phyloP scores from a whole-genome alignment of 2,797 vertebrate genomes.

The Etheostoma perlongum region DNA sequence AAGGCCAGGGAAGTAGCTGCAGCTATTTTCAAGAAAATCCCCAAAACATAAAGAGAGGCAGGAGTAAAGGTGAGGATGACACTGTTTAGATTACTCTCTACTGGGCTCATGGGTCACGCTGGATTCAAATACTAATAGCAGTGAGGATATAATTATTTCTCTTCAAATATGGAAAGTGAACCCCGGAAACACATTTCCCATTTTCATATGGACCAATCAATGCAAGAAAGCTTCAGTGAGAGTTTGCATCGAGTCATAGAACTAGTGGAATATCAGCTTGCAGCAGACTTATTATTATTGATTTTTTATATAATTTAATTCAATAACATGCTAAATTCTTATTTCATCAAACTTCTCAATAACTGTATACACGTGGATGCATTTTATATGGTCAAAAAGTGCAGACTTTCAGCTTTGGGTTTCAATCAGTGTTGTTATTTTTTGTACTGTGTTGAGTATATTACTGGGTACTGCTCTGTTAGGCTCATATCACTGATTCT shows the following conservation, averaged over 20 bases:
- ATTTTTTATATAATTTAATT: not conserved
- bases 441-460: not conserved
- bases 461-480: not conserved
- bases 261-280: not conserved
- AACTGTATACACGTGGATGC: not conserved
- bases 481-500: constrained; percentile 19
- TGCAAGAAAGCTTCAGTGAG: not conserved
- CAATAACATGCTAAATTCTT: not conserved
- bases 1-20: too few relatives aligned
- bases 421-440: not conserved
- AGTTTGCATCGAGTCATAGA: not conserved
- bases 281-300: not conserved
- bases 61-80: constrained; percentile 10
- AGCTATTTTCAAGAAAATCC: constrained; percentile 16
- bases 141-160: too few relatives aligned
- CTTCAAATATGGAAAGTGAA: not conserved
- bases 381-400: not conserved
- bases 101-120: not conserved
- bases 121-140: constrained; percentile 18
- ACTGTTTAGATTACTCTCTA: constrained; percentile 5
- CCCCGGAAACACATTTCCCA: not conserved
- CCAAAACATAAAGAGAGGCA: constrained; percentile 14
- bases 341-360: not conserved
- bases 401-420: constrained; percentile 1
- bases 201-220: constrained; percentile 4